Conservation (phyloP, 2,113 vertebrate genomes). For the Grammomys surdaster region DNA sequence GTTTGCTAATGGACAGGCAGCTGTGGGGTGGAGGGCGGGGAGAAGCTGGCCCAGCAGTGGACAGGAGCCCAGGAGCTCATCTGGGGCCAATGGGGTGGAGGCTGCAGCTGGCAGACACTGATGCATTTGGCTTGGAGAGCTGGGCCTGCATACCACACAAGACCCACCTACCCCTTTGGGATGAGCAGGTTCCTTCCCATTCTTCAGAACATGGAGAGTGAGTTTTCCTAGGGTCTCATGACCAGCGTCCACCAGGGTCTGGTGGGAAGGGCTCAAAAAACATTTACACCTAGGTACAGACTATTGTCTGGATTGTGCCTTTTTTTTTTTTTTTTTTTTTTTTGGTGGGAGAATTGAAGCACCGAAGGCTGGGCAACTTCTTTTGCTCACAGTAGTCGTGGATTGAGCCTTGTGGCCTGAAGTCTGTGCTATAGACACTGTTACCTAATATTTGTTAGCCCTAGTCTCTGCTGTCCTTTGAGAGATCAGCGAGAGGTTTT, state of each 20-base stretch:
- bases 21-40: background rate
- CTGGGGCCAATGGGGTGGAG: accelerated
- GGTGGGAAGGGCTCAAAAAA: background rate
- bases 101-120: background rate
- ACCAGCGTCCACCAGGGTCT: background rate
- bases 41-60: background rate
- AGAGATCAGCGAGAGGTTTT: background rate
- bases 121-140: too few species aligned
- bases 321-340: too few species aligned
- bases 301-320: background rate
- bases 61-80: background rate
- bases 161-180: background rate
- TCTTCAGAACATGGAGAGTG: background rate
- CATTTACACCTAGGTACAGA: background rate
- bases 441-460: accelerated
- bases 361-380: background rate
- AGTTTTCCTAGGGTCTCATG: accelerated
- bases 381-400: background rate
- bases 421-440: background rate
- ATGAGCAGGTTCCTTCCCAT: too few species aligned
- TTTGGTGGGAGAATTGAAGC: background rate
- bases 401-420: background rate
- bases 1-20: conserved; percentile 39
- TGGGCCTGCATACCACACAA: accelerated
- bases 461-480: background rate